phyloP scores from a whole-genome alignment of 2,888 invertebrate species.

The Prenolepis imparis region DNA sequence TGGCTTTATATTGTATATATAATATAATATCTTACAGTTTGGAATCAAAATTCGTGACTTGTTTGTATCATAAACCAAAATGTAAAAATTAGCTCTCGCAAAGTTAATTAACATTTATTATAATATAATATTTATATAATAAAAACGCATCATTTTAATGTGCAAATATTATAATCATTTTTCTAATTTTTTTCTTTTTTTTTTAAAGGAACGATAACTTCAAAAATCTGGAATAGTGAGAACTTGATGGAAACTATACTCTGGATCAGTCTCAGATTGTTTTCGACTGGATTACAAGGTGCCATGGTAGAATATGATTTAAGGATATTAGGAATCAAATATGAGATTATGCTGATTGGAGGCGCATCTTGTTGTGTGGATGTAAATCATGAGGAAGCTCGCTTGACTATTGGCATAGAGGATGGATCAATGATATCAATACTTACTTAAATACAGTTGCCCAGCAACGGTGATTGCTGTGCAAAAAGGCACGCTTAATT shows the following conservation, averaged over 20 bases:
- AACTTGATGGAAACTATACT: constrained; percentile 93
- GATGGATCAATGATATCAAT: constrained; percentile 96
- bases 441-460: constrained; percentile 92
- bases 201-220: constrained; percentile 88
- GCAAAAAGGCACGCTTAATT: constrained; percentile 87
- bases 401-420: constrained; percentile 95
- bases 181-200: not conserved
- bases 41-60: constrained; percentile 91
- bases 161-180: not conserved
- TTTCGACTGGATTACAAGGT: constrained; percentile 94
- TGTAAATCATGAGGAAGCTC: constrained; percentile 88
- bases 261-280: constrained; percentile 92
- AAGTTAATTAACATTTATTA: constrained; percentile 88
- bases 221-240: constrained; percentile 94
- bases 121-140: not conserved
- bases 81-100: constrained; percentile 91
- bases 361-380: constrained; percentile 96
- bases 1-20: constrained; percentile 90
- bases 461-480: constrained; percentile 92
- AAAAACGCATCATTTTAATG: not conserved
- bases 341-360: constrained; percentile 91
- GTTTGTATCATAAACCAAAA: constrained; percentile 90
- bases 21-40: constrained; percentile 94
- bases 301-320: constrained; percentile 95
- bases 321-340: constrained; percentile 88